Evolutionary conservation across 1,140 invertebrate species (phyloP), one percentile per base, ranked within the genome.

Genomic region (Pissodes strobi): DNA sequence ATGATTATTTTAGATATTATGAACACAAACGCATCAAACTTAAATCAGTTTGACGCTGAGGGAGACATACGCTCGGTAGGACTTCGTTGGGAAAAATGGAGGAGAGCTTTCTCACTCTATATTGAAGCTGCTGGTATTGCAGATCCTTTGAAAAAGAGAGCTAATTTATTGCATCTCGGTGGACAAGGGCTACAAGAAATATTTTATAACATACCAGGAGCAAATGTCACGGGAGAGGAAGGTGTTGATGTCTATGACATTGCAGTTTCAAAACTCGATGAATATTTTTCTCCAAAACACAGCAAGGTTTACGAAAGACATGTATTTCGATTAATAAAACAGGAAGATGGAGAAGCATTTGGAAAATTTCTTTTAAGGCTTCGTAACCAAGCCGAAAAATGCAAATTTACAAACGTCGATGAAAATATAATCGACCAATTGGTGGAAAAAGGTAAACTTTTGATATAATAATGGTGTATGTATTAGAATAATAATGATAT

Each of bases 121-220:
- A 8, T 19, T 30, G 49, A 56, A 18, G 58, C 5, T 12, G 15
- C 5, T 41, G 38, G 38, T 13, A 67, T 76, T 5, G 52, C 58
- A 3, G 43, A 37, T 9, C 25, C 41, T 15, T 21, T 18, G 45
- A 74, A 73, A 46, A 75, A 71, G 60, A 58, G 69, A 62, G 71
- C 75, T 0, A 61, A 18, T 27, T 41, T 76, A 4, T 48, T 75
- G 27, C 69, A 72, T 62, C 52, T 65, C 22, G 72, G 72, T 8
- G 75, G 74, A 15, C 4, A 57, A 15, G 64, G 51, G 9, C 38
- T 75, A 17, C 61, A 66, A 38, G 52, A 65, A 51, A 64, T 66
- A 39, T 66, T 37, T 51, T 66, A 52, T 19, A 68, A 56, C 43
- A 37, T 65, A 46, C 56, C 63, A 19, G 55, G 67, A 5, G 63